Conservation (phyloP, 1,140 invertebrate species). For the Danaus plexippus region DNA sequence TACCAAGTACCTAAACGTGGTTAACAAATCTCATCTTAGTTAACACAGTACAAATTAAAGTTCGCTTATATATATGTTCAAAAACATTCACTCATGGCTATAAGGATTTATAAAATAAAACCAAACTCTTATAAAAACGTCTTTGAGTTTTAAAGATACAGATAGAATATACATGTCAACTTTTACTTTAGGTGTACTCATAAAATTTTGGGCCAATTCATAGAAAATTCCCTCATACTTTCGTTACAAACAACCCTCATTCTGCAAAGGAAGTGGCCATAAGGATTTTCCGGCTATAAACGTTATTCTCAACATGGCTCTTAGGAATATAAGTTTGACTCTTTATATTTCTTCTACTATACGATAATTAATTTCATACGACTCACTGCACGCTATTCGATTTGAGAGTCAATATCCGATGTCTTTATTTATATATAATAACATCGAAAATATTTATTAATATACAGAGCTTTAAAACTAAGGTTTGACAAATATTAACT, state of each 20-base stretch:
- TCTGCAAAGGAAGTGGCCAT: constrained; percentile 17
- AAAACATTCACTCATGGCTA: constrained; percentile 2
- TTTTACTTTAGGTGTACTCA: constrained; percentile 21
- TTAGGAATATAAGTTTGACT: not conserved
- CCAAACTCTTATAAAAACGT: constrained; percentile 5
- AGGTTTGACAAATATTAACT: not conserved
- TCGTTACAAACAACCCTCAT: not conserved
- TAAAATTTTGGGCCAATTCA: constrained; percentile 11
- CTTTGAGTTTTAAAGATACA: constrained; percentile 2
- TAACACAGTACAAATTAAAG: no score
- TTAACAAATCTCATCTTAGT: no score
- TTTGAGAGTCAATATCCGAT: no score
- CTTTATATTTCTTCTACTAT: no score
- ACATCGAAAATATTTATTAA: no score
- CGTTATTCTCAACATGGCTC: constrained; percentile 11
- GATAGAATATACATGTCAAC: constrained; percentile 31
- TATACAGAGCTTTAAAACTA: no score
- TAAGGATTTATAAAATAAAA: constrained; percentile 2
- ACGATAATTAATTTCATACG: no score
- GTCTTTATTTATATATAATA: no score
- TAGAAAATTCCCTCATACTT: constrained; percentile 7
- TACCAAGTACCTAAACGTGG: no score
- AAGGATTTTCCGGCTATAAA: constrained; percentile 27
- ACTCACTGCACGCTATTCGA: no score
- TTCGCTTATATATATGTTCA: no score